Conservation (phyloP, 2,113 vertebrate genomes). For the Marmota flaviventris region DNA sequence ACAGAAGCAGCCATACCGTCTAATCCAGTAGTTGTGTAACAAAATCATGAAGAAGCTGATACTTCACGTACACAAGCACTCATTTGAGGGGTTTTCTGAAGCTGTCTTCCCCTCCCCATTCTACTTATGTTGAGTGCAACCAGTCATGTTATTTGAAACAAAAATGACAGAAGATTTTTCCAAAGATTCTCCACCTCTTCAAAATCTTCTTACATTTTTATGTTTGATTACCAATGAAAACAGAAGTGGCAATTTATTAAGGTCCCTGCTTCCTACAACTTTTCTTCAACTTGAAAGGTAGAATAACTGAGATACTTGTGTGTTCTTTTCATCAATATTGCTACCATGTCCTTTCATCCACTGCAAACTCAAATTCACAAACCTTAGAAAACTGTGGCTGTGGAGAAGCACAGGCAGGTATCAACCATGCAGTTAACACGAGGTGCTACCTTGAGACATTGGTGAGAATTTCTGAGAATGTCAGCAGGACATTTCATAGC, state of each 20-base stretch:
- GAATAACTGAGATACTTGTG: background rate
- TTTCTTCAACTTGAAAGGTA: background rate
- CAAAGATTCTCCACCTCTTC: background rate
- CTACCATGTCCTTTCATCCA: background rate
- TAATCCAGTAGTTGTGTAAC: background rate
- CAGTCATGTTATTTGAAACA: background rate
- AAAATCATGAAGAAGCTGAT: background rate
- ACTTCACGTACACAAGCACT: background rate
- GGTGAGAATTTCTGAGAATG: background rate
- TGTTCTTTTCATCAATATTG: background rate
- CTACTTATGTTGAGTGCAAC: background rate
- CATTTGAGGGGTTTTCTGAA: background rate
- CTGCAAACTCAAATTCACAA: background rate
- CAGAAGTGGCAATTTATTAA: background rate
- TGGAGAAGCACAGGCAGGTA: background rate
- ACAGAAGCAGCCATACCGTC: slow-evolving; percentile 16
- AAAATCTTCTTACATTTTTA: slow-evolving; percentile 20
- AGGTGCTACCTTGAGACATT: background rate
- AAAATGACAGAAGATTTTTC: background rate
- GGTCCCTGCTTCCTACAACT: background rate
- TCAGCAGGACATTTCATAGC: background rate
- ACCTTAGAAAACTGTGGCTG: background rate
- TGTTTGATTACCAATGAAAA: background rate
- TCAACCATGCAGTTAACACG: fast-evolving
- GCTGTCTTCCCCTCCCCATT: background rate